phyloP scores from a whole-genome alignment of 1,140 invertebrate species.

The Apis florea region DNA sequence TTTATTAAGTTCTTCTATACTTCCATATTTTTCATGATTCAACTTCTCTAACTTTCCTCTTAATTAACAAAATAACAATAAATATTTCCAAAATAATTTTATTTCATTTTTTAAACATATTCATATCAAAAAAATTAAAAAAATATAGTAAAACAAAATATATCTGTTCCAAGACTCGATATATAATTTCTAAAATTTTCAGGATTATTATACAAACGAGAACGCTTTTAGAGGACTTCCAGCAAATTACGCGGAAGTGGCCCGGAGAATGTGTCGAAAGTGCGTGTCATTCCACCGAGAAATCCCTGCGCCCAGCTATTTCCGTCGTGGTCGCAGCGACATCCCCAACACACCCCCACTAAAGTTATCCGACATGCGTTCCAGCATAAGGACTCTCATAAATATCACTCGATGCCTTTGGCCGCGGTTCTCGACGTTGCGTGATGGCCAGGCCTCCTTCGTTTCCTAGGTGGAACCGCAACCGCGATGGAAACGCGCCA shows the following conservation, averaged over 20 bases:
- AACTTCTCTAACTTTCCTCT: too few relatives aligned
- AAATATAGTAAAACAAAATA: background rate
- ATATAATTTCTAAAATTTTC: background rate
- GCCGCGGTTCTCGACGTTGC: conserved; percentile 17
- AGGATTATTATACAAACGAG: background rate
- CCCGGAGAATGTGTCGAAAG: conserved; percentile 18
- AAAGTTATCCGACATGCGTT: conserved; percentile 7
- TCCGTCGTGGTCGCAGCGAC: conserved; percentile 17
- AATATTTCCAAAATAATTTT: too few relatives aligned
- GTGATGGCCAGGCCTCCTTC: background rate
- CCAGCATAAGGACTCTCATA: conserved; percentile 37
- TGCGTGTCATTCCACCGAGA: conserved; percentile 32
- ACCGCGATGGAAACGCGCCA: background rate
- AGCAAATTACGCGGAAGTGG: conserved; percentile 26
- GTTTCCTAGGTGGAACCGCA: background rate
- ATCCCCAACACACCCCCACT: conserved; percentile 17
- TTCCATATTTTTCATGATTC: too few relatives aligned
- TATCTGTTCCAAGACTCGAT: background rate
- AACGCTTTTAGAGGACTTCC: background rate
- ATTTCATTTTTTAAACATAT: too few relatives aligned
- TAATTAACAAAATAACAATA: too few relatives aligned
- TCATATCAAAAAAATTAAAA: background rate
- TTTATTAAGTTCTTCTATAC: too few relatives aligned
- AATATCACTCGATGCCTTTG: conserved; percentile 34
- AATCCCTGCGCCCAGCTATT: conserved; percentile 30